These are phyloP conservation scores for Melanerpes aurifrons DNA, from an alignment of 2,113 vertebrate genomes.

Conservation along the genomic window DNA sequence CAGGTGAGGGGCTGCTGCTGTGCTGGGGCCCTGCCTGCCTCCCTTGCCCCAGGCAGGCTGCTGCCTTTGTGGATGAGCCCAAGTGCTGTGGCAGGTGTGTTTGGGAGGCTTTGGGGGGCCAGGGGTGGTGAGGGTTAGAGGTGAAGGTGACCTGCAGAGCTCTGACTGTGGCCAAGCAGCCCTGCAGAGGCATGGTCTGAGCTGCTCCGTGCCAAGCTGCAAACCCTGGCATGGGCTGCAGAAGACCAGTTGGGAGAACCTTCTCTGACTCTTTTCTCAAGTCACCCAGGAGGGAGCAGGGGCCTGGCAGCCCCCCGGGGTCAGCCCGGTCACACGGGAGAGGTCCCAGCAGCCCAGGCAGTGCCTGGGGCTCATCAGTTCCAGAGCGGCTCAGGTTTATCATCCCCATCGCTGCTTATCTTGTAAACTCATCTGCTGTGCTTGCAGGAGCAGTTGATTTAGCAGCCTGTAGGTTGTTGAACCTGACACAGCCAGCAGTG, in stretches of 20 bases:
- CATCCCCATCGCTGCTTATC: constrained; percentile 62
- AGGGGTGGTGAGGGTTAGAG: accelerated
- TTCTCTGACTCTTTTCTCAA: neutral
- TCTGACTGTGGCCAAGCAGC: neutral
- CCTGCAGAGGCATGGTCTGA: accelerated
- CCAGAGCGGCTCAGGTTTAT: constrained; percentile 61
- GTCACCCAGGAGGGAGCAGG: neutral
- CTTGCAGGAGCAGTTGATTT: constrained; percentile 66
- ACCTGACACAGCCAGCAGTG: constrained; percentile 57
- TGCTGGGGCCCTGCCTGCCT: accelerated
- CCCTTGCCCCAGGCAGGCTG: neutral
- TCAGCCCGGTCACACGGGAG: neutral
- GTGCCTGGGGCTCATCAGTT: neutral
- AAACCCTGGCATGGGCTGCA: neutral
- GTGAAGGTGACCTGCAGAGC: accelerated
- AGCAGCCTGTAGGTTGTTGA: constrained; percentile 64
- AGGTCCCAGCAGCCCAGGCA: neutral
- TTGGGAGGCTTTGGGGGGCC: neutral
- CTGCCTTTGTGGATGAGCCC: neutral
- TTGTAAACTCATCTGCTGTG: constrained; percentile 68
- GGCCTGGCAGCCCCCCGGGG: neutral
- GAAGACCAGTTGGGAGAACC: neutral
- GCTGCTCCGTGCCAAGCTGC: neutral
- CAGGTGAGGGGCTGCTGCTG: accelerated
- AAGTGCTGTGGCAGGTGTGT: accelerated